Base-by-base conservation (phyloP, 2,888 invertebrate species). In the Cheilosia soror region DNA sequence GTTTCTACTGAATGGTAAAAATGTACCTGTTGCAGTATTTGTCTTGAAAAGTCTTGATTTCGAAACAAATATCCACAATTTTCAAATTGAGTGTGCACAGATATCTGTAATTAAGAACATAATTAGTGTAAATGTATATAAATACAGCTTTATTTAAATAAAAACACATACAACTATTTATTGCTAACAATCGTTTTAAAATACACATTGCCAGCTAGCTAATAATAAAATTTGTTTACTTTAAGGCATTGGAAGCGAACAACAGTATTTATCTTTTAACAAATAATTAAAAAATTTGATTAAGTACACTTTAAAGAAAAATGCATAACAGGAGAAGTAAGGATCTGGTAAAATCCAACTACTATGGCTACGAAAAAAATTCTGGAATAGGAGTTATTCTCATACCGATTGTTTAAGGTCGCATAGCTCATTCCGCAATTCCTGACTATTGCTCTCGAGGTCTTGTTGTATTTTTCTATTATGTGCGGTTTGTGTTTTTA, bases 391-490 rank as follows among this genome's bases (percentile, higher is more conserved):
- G 0, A 0, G 5, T n/a, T 2, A 42, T 29, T 53, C 57, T 84
- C 84, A 84, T 84, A 84, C 84, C 84, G 80, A 65, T 40, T 69
- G 53, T 9, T 80, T 84, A 7, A 71, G 27, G n/a, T 84, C 75
- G 65, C 47, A 15, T 31, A 79, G 15, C 15, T 84, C 69, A 20
- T 37, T 15, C 13, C 13, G 11, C 11, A 76, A 55, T 15, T 40
- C 9, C 7, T 84, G 66, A 9, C 40, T 63, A n/a, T 65, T 47
- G 2, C 2, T 15, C 13, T 71, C 49, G 2, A 71, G 75, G 13
- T 75, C 75, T 33, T 42, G 31, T 25, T 73, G 68, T n/a, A 9
- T 2, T 51, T 29, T 68, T 5, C 15, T 25, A 11, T 5, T 47
- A 27, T 31, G 42, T 5, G 27, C 27, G 13, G 53, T 80, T 71